A percentile compares a stretch with the other conserved stretches of the same genome.
phyloP scores from a whole-genome alignment of 2,888 invertebrate genomes.

The Ischnura elegans region DNA sequence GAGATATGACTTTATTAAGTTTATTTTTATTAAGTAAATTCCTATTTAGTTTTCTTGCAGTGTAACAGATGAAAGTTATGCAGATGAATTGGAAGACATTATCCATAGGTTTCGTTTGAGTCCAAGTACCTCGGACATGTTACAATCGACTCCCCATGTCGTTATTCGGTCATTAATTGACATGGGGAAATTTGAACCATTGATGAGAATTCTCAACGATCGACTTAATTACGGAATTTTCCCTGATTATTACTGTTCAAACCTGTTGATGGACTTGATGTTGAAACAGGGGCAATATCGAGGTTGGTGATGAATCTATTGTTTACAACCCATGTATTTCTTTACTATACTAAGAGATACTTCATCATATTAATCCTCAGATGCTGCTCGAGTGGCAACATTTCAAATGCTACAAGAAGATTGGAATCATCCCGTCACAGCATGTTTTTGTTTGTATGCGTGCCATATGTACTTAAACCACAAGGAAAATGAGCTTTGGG shows the following conservation, averaged over 20 bases:
- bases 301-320: slow-evolving; percentile 74
- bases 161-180: slow-evolving; percentile 83
- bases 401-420: slow-evolving; percentile 95
- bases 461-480: slow-evolving; percentile 85
- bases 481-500: slow-evolving; percentile 78
- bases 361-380: slow-evolving; percentile 74
- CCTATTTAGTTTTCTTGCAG: slow-evolving; percentile 84
- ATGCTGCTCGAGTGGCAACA: slow-evolving; percentile 88
- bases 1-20: not conserved
- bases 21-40: too few relatives aligned
- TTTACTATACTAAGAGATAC: slow-evolving; percentile 20
- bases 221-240: slow-evolving; percentile 94
- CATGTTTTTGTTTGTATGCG: slow-evolving; percentile 85
- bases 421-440: slow-evolving; percentile 85
- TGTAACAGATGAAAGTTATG: slow-evolving; percentile 80
- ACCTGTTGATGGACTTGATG: slow-evolving; percentile 89
- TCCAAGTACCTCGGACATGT: slow-evolving; percentile 84
- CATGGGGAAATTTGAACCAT: slow-evolving; percentile 81
- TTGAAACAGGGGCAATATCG: slow-evolving; percentile 84
- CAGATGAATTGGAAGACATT: slow-evolving; percentile 87
- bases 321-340: not conserved
- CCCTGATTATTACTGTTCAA: slow-evolving; percentile 89
- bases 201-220: slow-evolving; percentile 88
- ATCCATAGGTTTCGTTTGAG: slow-evolving; percentile 86
- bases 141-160: slow-evolving; percentile 92